phyloP scores from a whole-genome alignment of 2,797 vertebrate genomes.

The Podarcis siculus region DNA sequence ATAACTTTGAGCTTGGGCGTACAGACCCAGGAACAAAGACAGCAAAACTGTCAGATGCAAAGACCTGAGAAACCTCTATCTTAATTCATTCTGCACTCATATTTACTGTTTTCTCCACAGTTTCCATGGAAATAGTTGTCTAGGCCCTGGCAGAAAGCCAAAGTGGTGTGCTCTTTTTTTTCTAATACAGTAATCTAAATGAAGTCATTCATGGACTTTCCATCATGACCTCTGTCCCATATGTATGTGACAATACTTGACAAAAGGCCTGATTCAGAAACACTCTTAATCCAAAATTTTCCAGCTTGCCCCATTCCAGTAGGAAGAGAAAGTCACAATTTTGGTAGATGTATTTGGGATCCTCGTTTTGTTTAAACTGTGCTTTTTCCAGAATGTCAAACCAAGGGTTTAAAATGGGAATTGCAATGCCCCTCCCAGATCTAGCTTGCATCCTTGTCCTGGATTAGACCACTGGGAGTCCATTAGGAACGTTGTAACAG shows the following conservation, averaged over 20 bases:
- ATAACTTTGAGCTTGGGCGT: not conserved
- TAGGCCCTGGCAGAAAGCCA: constrained; percentile 67
- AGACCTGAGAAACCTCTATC: constrained; percentile 24
- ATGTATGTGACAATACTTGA: constrained; percentile 48
- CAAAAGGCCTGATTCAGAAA: constrained; percentile 44
- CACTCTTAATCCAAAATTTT: constrained; percentile 50
- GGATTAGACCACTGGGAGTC: not conserved
- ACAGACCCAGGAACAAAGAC: not conserved
- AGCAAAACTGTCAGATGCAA: not conserved
- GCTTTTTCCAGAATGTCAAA: not conserved
- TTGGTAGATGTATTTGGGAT: not conserved
- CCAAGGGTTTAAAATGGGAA: not conserved
- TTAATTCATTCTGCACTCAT: constrained; percentile 56
- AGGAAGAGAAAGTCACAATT: not conserved
- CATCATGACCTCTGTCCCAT: constrained; percentile 59
- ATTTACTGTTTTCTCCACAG: constrained; percentile 69
- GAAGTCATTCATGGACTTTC: constrained; percentile 72
- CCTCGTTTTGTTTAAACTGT: not conserved
- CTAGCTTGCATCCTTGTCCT: not conserved
- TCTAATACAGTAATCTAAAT: constrained; percentile 47
- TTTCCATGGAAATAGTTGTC: constrained; percentile 73
- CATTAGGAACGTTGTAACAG: not conserved
- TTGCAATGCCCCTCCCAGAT: not conserved
- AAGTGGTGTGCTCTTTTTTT: constrained; percentile 40
- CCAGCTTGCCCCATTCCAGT: not conserved